Evolutionary conservation across 2,797 vertebrate genomes (phyloP).

Genomic region (Poecilia wingei): DNA sequence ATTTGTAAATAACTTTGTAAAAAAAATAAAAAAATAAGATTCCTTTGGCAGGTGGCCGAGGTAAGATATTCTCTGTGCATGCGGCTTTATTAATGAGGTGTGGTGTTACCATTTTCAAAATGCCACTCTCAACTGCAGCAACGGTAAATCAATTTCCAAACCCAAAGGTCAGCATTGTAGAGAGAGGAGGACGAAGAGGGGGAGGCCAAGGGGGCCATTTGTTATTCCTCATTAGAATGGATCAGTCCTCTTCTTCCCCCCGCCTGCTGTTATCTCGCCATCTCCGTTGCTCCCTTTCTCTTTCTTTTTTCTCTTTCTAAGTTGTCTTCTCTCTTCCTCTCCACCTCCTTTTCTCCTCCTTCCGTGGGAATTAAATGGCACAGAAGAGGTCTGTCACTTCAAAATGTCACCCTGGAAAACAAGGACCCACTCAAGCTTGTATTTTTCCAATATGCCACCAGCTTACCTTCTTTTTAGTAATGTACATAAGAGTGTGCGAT

Average conservation of each 20-base stretch:
- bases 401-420: conserved; percentile 77
- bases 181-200: conserved; percentile 60
- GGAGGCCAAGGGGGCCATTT: conserved; percentile 73
- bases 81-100: conserved; percentile 82
- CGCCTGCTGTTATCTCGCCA: conserved; percentile 50
- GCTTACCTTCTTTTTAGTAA: conserved; percentile 27
- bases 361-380: conserved; percentile 69
- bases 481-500: conserved; percentile 11
- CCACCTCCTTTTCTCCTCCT: conserved; percentile 51
- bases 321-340: conserved; percentile 25
- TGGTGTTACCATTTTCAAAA: conserved; percentile 85
- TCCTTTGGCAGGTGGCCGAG: conserved; percentile 54
- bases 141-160: conserved; percentile 86
- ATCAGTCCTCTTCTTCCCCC: conserved; percentile 58
- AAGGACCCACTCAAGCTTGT: conserved; percentile 63
- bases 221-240: conserved; percentile 83
- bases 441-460: conserved; percentile 51
- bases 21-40: conserved; percentile 22
- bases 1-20: conserved; percentile 65
- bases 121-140: conserved; percentile 82
- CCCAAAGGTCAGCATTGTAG: conserved; percentile 83
- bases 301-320: conserved; percentile 39
- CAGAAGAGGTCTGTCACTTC: conserved; percentile 71
- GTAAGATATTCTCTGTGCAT: conserved; percentile 72
- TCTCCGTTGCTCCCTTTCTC: conserved; percentile 47